These are phyloP conservation scores for Apis dorsata DNA, from an alignment of 1,140 invertebrate species.

Conservation along the genomic window DNA sequence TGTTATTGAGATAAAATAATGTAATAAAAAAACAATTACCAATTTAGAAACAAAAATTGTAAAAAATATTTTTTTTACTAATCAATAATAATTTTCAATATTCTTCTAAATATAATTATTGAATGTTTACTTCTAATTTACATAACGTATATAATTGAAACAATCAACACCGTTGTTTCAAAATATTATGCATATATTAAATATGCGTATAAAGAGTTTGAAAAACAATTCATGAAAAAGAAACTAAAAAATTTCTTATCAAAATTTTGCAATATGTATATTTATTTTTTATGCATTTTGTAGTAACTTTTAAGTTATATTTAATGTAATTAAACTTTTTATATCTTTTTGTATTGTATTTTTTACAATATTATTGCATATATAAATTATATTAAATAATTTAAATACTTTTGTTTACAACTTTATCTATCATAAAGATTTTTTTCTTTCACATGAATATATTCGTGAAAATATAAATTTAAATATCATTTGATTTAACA, in stretches of 20 bases:
- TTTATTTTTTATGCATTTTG: background rate
- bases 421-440: no score
- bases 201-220: background rate
- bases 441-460: no score
- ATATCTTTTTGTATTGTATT: no score
- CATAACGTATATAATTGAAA: background rate
- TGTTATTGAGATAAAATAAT: background rate
- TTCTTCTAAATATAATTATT: background rate
- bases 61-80: background rate
- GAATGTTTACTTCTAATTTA: background rate
- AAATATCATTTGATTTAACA: no score
- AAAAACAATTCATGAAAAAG: background rate
- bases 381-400: no score
- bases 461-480: no score
- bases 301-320: background rate
- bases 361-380: no score
- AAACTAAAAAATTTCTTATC: background rate
- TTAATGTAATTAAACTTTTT: no score
- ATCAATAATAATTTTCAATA: background rate
- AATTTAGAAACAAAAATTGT: background rate
- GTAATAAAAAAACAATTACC: background rate
- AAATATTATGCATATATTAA: background rate
- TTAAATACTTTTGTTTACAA: no score
- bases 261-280: background rate
- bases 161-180: background rate